These are phyloP conservation scores for Trichacis sp. DNA, from an alignment of 2,888 invertebrate species.

Conservation along the genomic window DNA sequence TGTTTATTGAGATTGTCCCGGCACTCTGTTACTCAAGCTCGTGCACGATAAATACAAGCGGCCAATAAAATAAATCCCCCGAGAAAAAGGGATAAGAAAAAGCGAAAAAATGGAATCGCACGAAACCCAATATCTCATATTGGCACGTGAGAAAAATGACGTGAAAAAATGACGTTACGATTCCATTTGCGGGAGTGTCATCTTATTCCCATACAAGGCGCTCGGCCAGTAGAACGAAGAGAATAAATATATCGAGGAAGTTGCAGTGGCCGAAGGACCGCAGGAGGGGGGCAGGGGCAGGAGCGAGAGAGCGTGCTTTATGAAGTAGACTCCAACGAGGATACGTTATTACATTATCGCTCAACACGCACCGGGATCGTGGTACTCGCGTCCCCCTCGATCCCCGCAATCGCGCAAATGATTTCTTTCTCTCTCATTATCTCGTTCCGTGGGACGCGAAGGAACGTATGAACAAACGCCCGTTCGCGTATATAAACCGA, in stretches of 20 bases:
- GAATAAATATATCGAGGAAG: conserved; percentile 61
- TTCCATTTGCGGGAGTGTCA: conserved; percentile 3
- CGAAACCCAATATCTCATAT: conserved; percentile 3
- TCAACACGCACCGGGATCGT: conserved; percentile 56
- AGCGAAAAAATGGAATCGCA: too few relatives aligned
- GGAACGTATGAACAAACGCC: too few relatives aligned
- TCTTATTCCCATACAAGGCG: conserved; percentile 47
- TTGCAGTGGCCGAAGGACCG: conserved; percentile 29
- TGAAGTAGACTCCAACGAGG: conserved; percentile 62
- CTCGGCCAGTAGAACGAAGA: conserved; percentile 59
- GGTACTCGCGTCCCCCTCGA: too few relatives aligned
- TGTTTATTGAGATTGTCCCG: too few relatives aligned
- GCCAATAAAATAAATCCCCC: too few relatives aligned
- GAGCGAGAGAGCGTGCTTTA: conserved; percentile 55
- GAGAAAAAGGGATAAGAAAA: background rate
- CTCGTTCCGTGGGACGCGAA: conserved; percentile 39
- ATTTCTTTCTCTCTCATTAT: conserved; percentile 40
- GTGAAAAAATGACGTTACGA: conserved; percentile 1
- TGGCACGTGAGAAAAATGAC: background rate
- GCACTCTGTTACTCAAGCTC: too few relatives aligned
- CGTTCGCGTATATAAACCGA: conserved; percentile 10
- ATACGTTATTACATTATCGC: conserved; percentile 65
- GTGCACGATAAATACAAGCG: too few relatives aligned
- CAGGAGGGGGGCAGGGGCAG: conserved; percentile 13
- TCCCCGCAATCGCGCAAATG: too few relatives aligned